phyloP scores from a whole-genome alignment of 2,797 vertebrate genomes.

The Apodemus agrarius region DNA sequence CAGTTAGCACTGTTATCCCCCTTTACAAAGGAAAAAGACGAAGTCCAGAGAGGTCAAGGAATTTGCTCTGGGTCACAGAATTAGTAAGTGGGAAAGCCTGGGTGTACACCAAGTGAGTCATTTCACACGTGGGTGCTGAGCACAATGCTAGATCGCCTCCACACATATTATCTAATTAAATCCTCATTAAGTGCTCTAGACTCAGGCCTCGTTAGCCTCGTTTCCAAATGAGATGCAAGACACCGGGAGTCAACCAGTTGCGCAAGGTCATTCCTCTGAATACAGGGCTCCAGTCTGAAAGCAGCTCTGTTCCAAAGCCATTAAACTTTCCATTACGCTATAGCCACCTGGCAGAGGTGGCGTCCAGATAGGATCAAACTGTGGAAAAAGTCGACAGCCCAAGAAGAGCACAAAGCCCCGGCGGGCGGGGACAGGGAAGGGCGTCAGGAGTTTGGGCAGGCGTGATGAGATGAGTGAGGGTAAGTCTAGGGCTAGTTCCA shows the following conservation, averaged over 20 bases:
- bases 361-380: not conserved
- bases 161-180: slow-evolving; percentile 34
- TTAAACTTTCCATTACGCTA: slow-evolving; percentile 29
- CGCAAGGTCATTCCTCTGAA: not conserved
- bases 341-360: not conserved
- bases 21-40: slow-evolving; percentile 11
- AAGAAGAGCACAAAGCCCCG: not conserved
- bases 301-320: not conserved
- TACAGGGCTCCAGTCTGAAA: not conserved
- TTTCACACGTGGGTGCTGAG: slow-evolving; percentile 2
- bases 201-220: not conserved
- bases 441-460: not conserved
- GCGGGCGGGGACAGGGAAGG: not conserved
- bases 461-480: not conserved
- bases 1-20: not conserved
- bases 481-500: not conserved
- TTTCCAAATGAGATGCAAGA: slow-evolving; percentile 6
- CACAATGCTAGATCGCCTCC: not conserved
- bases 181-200: not conserved
- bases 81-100: slow-evolving; percentile 4
- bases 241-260: not conserved
- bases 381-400: not conserved
- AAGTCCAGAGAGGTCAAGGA: slow-evolving; percentile 27
- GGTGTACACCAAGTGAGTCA: slow-evolving; percentile 16
- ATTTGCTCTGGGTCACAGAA: slow-evolving; percentile 8